Evolutionary conservation across 2,113 vertebrate species (phyloP), one percentile per base, ranked within the genome.

Genomic region (Mustelus asterias): DNA sequence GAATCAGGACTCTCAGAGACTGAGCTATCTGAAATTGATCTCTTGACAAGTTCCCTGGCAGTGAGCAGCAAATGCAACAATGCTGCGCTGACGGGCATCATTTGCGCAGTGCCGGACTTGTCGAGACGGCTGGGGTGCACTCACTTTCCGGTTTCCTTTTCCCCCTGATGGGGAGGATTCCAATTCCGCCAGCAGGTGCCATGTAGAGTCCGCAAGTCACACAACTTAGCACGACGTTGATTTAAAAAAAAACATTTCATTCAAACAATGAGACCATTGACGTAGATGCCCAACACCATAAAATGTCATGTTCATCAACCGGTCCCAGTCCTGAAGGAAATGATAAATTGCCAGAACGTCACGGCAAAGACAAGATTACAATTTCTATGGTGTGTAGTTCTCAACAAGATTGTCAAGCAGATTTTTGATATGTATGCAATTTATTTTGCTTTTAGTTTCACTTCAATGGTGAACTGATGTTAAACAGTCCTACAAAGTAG

Each of bases 321-420:
- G 6, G 60, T 65, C 33, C 13, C 33, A n/a, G 37, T 16, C 3
- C 60, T 93, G 89, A 65, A 63, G 89, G 33, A 92, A 92, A 65
- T 92, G 89, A 93, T 67, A 93, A 67, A 93, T 93, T 93, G 89
- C 18, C 89, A 93, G 0, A 18, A 63, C 89, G 8, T 37, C 18
- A 5, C 3, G 60, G 9, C 65, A 67, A 37, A 93, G 89, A 67
- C 89, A 93, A 93, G 89, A 93, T 93, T 65, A 67, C 89, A 93
- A 93, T 93, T 65, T 93, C 67, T 93, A 93, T 93, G 89, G 29
- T 67, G n/a, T 37, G 14, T 37, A 93, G 89, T 93, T 93, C 63
- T 18, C 60, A 93, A 93, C 60, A 65, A 93, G 89, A 93, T 93
- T 93, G 89, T 93, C 33, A n/a, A 65, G 89, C 89, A 67, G 89